Conservation (phyloP, 2,888 invertebrate genomes). For the Fragum fragum region DNA sequence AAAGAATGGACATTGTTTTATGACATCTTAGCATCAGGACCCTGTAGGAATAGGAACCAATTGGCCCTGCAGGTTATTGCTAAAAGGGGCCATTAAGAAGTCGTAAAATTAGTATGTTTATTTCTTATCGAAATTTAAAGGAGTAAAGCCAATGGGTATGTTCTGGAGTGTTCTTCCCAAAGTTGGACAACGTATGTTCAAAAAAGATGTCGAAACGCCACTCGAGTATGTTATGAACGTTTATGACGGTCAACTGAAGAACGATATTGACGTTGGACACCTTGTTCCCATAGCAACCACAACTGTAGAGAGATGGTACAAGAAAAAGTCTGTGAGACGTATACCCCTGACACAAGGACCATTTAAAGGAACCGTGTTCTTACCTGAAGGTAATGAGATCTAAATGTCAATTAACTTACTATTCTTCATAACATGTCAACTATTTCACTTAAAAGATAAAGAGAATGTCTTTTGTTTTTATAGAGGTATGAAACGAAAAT, state of each 20-base stretch:
- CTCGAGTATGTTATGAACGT: conserved; percentile 64
- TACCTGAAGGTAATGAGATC: conserved; percentile 65
- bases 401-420: no score
- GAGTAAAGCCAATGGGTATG: conserved; percentile 80
- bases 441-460: no score
- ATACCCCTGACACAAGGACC: conserved; percentile 46
- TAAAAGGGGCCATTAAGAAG: no score
- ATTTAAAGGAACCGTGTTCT: conserved; percentile 49
- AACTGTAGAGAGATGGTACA: conserved; percentile 36
- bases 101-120: no score
- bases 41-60: no score
- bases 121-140: conserved; percentile 49
- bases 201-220: conserved; percentile 74
- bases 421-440: no score
- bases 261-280: not conserved
- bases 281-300: conserved; percentile 35
- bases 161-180: conserved; percentile 75
- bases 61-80: no score
- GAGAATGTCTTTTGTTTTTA: no score
- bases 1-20: no score
- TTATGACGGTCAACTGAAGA: conserved; percentile 19
- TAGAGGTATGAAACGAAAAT: no score
- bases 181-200: conserved; percentile 64
- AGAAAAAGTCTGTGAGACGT: conserved; percentile 43
- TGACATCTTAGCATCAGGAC: no score